A percentile compares a stretch with the other conserved stretches of the same genome.
These are phyloP conservation scores for Thymelicus acteon DNA, from an alignment of 2,888 invertebrate species.

Conservation along the genomic window DNA sequence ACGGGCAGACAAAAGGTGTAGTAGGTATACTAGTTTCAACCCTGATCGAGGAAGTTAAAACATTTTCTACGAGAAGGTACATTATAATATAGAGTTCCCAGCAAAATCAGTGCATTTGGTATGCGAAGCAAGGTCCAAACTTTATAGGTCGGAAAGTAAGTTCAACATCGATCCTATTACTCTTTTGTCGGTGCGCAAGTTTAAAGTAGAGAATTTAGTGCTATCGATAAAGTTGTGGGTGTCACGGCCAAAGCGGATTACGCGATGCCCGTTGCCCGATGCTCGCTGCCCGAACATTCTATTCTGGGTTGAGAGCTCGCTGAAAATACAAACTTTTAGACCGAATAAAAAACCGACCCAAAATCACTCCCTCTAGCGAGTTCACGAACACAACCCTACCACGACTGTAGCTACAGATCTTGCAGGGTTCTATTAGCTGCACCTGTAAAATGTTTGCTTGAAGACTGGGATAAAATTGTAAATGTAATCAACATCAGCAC, in stretches of 20 bases:
- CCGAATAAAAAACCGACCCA: constrained; percentile 6
- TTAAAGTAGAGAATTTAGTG: constrained; percentile 67
- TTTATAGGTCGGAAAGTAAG: constrained; percentile 39
- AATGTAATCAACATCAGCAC: no score
- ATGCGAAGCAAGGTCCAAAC: constrained; percentile 36
- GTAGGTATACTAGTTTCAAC: no score
- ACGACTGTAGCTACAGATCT: neutral
- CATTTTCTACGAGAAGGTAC: neutral
- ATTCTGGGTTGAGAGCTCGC: constrained; percentile 44
- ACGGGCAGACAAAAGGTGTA: no score
- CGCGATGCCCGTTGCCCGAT: constrained; percentile 53
- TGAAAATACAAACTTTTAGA: constrained; percentile 14
- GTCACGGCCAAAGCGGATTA: constrained; percentile 69
- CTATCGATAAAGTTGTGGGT: constrained; percentile 68
- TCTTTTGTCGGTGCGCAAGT: constrained; percentile 67
- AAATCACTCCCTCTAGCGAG: constrained; percentile 8
- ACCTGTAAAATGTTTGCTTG: neutral
- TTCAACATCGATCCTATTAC: constrained; percentile 60
- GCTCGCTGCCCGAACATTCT: constrained; percentile 47
- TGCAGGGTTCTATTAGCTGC: no score
- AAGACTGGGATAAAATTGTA: no score
- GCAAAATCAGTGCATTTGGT: constrained; percentile 23
- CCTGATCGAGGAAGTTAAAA: neutral
- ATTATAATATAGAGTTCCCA: neutral
- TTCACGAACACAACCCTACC: constrained; percentile 10